These are phyloP conservation scores for Fabriciana adippe DNA, from an alignment of 2,888 invertebrate genomes.

Conservation along the genomic window DNA sequence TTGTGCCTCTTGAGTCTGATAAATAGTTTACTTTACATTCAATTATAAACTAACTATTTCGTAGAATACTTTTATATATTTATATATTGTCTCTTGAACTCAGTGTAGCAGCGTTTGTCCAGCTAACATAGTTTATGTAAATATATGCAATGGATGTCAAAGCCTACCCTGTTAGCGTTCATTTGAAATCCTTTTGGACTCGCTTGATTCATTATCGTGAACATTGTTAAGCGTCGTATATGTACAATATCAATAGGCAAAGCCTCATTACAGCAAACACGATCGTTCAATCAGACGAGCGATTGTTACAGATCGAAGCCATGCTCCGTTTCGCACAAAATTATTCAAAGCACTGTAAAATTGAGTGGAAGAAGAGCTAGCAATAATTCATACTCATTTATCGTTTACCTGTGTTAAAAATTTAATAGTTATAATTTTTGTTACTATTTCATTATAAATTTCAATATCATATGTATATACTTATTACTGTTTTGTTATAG, in stretches of 20 bases:
- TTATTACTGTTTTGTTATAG: no score
- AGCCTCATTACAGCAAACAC: conserved; percentile 66
- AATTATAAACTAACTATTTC: conserved; percentile 45
- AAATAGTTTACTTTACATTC: conserved; percentile 56
- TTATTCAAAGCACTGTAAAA: conserved; percentile 48
- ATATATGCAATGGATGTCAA: conserved; percentile 44
- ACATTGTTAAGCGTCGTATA: conserved; percentile 49
- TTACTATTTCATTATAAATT: no score
- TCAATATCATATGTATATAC: no score
- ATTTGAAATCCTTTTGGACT: conserved; percentile 47
- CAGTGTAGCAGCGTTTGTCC: background rate
- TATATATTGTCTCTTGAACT: conserved; percentile 5
- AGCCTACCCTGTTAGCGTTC: conserved; percentile 49
- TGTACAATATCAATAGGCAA: conserved; percentile 55
- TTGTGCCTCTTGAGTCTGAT: conserved; percentile 57
- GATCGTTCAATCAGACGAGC: conserved; percentile 63
- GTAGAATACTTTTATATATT: conserved; percentile 26
- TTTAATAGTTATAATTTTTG: no score
- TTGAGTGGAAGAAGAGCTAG: conserved; percentile 32
- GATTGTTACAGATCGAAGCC: conserved; percentile 68
- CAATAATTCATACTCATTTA: no score
- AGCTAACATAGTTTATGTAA: conserved; percentile 31
- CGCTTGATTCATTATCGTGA: conserved; percentile 47
- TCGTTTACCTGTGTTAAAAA: no score
- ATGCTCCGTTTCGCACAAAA: conserved; percentile 65